phyloP scores from a whole-genome alignment of 1,140 invertebrate genomes.

The Coboldia fuscipes region DNA sequence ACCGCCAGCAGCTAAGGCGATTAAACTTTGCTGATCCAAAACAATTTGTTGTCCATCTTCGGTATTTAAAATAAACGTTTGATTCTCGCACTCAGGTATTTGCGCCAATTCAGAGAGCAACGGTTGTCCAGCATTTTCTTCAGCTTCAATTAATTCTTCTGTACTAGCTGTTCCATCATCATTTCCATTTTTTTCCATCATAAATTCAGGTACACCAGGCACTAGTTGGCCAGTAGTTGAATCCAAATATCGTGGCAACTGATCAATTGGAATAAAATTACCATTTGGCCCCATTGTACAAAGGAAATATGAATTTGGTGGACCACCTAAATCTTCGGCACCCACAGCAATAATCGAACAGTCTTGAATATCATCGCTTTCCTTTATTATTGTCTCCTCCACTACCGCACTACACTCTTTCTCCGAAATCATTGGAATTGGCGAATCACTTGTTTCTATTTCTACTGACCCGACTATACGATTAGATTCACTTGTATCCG shows the following conservation, averaged over 20 bases:
- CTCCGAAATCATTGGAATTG: too few relatives aligned
- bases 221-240: conserved; percentile 27
- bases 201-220: conserved; percentile 12
- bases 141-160: not conserved
- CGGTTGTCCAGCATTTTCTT: not conserved
- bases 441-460: too few relatives aligned
- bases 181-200: not conserved
- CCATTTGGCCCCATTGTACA: conserved; percentile 39
- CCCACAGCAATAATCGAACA: conserved; percentile 45
- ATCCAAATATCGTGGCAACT: conserved; percentile 34
- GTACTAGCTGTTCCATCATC: too few relatives aligned
- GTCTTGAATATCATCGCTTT: too few relatives aligned
- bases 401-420: too few relatives aligned
- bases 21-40: conserved; percentile 10
- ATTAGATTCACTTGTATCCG: too few relatives aligned
- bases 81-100: too few relatives aligned
- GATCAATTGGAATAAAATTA: conserved; percentile 43
- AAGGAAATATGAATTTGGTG: conserved; percentile 33
- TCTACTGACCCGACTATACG: too few relatives aligned
- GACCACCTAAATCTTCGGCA: conserved; percentile 37
- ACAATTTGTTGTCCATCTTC: conserved; percentile 14
- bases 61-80: conserved; percentile 19
- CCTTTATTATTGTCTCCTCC: too few relatives aligned
- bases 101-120: not conserved
- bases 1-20: conserved; percentile 6